These are phyloP conservation scores for Akabosia matsudoensis DNA, from an alignment of 1,140 invertebrate genomes.

Conservation along the genomic window DNA sequence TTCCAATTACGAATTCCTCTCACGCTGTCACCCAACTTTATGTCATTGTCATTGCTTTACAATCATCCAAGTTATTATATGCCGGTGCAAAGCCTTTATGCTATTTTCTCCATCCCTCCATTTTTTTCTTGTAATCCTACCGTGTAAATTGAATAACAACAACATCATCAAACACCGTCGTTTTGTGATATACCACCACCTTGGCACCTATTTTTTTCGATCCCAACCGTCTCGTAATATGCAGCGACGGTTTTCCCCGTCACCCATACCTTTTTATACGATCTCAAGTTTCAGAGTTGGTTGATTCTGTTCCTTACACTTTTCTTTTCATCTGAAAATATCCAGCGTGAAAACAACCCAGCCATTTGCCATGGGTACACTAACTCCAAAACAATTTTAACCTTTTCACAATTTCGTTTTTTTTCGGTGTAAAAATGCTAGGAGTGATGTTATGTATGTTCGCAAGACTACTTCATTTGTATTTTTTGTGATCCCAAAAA, in stretches of 20 bases:
- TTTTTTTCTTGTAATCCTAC: not conserved
- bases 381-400: too few relatives aligned
- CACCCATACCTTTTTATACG: too few relatives aligned
- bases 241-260: not conserved
- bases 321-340: too few relatives aligned
- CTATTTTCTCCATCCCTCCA: not conserved
- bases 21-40: not conserved
- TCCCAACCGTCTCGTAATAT: not conserved
- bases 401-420: too few relatives aligned
- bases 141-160: not conserved
- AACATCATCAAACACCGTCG: not conserved
- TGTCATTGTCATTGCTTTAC: not conserved
- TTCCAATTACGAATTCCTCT: not conserved
- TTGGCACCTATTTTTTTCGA: not conserved
- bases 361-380: too few relatives aligned
- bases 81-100: not conserved
- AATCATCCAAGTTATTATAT: too few relatives aligned
- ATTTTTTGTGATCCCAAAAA: too few relatives aligned
- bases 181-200: not conserved
- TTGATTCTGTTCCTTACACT: too few relatives aligned
- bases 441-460: too few relatives aligned
- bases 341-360: too few relatives aligned
- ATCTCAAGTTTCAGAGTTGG: too few relatives aligned
- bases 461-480: not conserved
- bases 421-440: too few relatives aligned